Base-by-base conservation (phyloP, 92 coral and sea anemone species). In the Phymanthus crucifer region DNA sequence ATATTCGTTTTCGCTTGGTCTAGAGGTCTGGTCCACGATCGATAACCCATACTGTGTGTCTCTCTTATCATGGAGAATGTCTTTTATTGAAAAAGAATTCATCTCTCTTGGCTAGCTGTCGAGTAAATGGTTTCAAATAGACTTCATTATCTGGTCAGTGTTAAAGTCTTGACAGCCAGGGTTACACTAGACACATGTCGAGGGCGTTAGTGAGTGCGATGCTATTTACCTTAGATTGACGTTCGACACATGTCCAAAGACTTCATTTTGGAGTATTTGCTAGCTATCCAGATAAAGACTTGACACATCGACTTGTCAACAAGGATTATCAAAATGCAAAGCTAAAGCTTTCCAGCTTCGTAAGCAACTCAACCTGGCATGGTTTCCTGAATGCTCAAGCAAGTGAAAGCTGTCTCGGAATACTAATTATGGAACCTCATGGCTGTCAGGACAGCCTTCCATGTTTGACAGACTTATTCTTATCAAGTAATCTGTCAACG, bases 101-200 rank as follows among this genome's bases (percentile, higher is more conserved):
- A 87, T 87, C 79, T 73, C 74, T 40, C 80, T 74, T 26, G 26
- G 80, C 70, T 76, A 65, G 78, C 66, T 82, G 86, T 90, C 90
- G 92, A 87, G 90, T 93, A 85, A 93, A 87, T 80, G 94, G 86
- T 85, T 85, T 93, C 94, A 93, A 93, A 93, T 90, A 84, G 86
- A 79, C 64, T 69, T 84, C 89, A 87, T 93, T 93, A 93, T 82
- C 86, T 82, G 75, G 40, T 73, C 61, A 74, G 67, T 74, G 79
- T 72, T 73, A 74, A 61, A 45, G 56, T 24, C 43, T 35, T 78
- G 83, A 67, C 83, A 78, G 83, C 66, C 32, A 52, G 32, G 46
- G 80, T 37, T 70, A 73, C 72, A 74, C 70, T 73, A 73, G 71
- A 74, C 86, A 82, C 66, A 82, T 82, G 86, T 74, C 86, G 58